Evolutionary conservation across 2,797 vertebrate species (phyloP), one percentile per base, ranked within the genome.

Genomic region (Anabas testudineus): DNA sequence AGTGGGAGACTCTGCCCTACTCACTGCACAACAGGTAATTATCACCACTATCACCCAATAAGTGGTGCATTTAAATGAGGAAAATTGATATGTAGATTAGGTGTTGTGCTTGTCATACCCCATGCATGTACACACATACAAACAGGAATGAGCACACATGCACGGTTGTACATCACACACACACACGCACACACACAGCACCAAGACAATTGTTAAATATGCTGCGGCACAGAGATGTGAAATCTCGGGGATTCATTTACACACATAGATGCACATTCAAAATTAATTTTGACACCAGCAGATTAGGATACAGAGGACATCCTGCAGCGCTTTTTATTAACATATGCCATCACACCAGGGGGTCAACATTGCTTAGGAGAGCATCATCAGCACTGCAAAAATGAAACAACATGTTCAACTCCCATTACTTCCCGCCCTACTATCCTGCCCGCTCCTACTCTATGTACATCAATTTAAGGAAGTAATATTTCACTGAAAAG

Each of bases 41-140:
- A 92, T 91, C 83, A 84, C 86, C 76, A 69, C 55, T 74, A 76
- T 87, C 86, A 75, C 49, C 67, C 73, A 74, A 62, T 76, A 81
- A 89, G 80, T 67, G 75, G 42, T 76, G 61, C 71, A 86, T 91
- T 90, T 68, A 90, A 92, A 93, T 88, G 66, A 85, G 61, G 55
- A 76, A 88, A 88, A 89, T 82, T 86, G 79, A 87, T 82, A 90
- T 93, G 89, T 80, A 91, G 84, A 93, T 92, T 68, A 82, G 72
- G 34, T 67, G 67, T 57, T 69, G 70, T 72, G 66, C 46, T 32
- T 67, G 81, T 69, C 68, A 56, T 62, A 30, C n/a, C 16, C 22
- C 42, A 28, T 65, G 61, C 69, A 69, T 67, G 34, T 51, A 67
- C 63, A 54, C 13, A 32, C 43, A 52, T 62, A 62, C 53, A 60